phyloP scores from a whole-genome alignment of 64 coral and sea anemone genomes.

The Montipora cactus region DNA sequence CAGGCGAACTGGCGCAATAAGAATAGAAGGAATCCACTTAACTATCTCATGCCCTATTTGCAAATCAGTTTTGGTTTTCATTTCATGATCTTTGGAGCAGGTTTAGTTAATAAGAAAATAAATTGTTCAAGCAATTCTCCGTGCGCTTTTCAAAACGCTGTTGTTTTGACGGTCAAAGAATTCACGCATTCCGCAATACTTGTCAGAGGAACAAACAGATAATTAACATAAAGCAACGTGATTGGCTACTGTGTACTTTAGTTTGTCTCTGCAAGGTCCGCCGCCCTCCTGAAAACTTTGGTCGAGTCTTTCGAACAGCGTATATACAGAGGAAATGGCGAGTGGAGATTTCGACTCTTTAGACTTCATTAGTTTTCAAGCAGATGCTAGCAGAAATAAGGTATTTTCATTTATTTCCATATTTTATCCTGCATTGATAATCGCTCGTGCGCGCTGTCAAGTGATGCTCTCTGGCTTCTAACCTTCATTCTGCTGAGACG shows the following conservation, averaged over 20 bases:
- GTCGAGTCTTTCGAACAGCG: background rate
- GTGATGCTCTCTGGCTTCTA: background rate
- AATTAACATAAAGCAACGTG: conserved; percentile 45
- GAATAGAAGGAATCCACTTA: too few relatives aligned
- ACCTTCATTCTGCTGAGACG: background rate
- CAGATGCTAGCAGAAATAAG: conserved; percentile 55
- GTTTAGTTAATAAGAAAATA: background rate
- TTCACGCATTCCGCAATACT: conserved; percentile 3
- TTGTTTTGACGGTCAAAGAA: conserved; percentile 53
- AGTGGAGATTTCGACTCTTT: conserved; percentile 46
- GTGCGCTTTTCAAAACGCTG: too few relatives aligned
- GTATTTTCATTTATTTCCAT: background rate
- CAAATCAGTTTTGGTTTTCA: too few relatives aligned
- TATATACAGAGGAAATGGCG: background rate
- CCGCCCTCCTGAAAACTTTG: background rate
- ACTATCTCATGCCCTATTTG: too few relatives aligned
- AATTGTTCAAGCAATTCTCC: background rate
- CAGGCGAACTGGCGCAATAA: too few relatives aligned
- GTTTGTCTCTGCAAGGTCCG: background rate
- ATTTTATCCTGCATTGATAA: background rate
- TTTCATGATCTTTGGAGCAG: background rate
- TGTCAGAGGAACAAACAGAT: conserved; percentile 68
- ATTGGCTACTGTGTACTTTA: conserved; percentile 27
- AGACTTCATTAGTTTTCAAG: conserved; percentile 56
- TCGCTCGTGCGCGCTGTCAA: background rate